Evolutionary conservation across 2,888 invertebrate genomes (phyloP).

Genomic region (Drosophila mimica): DNA sequence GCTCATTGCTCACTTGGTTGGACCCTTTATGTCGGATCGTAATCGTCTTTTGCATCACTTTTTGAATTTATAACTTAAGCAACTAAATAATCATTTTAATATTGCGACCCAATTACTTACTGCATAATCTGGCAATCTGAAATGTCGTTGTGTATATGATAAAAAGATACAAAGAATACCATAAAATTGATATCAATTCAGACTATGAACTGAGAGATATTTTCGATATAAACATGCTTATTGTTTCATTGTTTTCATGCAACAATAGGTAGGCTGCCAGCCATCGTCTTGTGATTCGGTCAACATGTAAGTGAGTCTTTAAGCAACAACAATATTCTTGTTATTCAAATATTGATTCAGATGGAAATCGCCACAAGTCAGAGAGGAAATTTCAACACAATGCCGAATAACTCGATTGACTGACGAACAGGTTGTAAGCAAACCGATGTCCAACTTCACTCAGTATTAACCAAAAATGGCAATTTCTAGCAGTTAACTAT

Average conservation of each 20-base stretch:
- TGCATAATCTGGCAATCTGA: not conserved
- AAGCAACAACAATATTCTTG: not conserved
- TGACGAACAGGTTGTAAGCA: not conserved
- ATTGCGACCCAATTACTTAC: not conserved
- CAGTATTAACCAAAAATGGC: not conserved
- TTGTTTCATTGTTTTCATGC: not conserved
- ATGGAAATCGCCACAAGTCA: not conserved
- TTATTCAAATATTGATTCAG: not conserved
- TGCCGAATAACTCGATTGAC: not conserved
- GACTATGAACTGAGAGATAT: not conserved
- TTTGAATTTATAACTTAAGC: not conserved
- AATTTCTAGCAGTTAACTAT: not conserved
- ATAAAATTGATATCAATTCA: not conserved
- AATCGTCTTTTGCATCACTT: not conserved
- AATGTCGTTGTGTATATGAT: not conserved
- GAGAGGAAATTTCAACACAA: not conserved
- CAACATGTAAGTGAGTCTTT: not conserved
- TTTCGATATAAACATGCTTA: not conserved
- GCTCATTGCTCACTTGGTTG: not conserved
- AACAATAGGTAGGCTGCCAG: not conserved
- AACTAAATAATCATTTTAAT: not conserved
- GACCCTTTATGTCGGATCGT: not conserved
- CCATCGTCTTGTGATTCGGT: not conserved
- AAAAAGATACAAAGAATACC: not conserved
- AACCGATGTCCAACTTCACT: not conserved